These are phyloP conservation scores for Euzophera pinguis DNA, from an alignment of 2,888 invertebrate genomes.

Conservation along the genomic window DNA sequence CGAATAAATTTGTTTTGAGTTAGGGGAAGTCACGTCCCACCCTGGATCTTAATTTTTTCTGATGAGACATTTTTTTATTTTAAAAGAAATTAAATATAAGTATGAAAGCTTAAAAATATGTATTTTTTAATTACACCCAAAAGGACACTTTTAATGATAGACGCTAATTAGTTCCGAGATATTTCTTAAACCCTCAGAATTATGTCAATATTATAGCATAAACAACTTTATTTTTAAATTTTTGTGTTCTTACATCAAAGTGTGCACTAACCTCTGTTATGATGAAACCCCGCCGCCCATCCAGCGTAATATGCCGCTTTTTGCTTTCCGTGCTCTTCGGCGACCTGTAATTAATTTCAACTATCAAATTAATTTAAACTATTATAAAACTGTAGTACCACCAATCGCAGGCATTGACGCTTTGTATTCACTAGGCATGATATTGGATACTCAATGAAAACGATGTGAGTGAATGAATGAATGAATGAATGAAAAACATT, in stretches of 20 bases:
- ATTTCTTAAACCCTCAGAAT: no score
- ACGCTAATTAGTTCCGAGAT: no score
- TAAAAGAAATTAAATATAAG: no score
- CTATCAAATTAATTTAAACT: not conserved
- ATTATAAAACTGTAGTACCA: not conserved
- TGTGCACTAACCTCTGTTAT: constrained; percentile 68
- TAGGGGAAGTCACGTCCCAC: no score
- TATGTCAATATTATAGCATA: not conserved
- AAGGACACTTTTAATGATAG: no score
- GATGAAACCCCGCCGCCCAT: constrained; percentile 84
- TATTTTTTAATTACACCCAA: no score
- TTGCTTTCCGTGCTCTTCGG: constrained; percentile 92
- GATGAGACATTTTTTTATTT: not conserved
- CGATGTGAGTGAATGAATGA: no score
- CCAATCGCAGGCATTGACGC: not conserved
- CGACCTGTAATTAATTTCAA: constrained; percentile 69
- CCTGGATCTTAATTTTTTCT: no score
- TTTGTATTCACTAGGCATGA: not conserved
- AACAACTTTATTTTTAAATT: not conserved
- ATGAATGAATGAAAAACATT: no score
- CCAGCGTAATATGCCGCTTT: constrained; percentile 87
- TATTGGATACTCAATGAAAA: not conserved
- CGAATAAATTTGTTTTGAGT: no score
- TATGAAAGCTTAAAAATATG: no score
- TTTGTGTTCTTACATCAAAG: not conserved